Percentiles rank a stretch among this genome's conserved stretches.
These are phyloP conservation scores for Argopecten irradians DNA, from an alignment of 1,140 invertebrate species.

Conservation along the genomic window DNA sequence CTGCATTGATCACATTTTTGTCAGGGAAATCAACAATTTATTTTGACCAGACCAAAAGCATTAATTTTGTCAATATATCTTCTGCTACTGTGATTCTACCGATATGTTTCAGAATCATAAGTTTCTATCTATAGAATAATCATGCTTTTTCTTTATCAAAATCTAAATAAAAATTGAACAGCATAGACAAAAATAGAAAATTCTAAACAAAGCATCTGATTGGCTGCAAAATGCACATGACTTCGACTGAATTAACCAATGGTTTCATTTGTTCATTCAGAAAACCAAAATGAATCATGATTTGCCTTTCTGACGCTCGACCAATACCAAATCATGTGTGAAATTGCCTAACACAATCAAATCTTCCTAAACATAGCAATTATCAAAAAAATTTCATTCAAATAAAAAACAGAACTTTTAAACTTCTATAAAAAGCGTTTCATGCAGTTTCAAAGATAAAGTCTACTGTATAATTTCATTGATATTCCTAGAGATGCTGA, in stretches of 20 bases:
- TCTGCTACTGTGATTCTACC: no score
- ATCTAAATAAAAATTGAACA: not conserved
- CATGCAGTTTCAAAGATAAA: not conserved
- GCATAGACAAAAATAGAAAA: not conserved
- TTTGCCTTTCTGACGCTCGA: not conserved
- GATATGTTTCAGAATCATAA: no score
- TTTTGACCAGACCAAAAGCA: no score
- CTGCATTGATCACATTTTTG: no score
- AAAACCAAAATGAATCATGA: not conserved
- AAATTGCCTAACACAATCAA: not conserved
- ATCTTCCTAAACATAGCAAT: not conserved
- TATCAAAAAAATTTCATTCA: not conserved
- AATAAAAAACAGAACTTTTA: not conserved
- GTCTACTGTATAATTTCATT: not conserved
- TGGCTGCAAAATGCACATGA: slow-evolving; percentile 7
- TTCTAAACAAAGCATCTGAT: not conserved
- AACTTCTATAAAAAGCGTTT: not conserved
- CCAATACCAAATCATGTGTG: not conserved
- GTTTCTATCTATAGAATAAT: not conserved
- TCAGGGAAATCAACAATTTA: no score
- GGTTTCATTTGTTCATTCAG: not conserved
- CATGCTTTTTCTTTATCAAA: not conserved
- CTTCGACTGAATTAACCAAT: not conserved
- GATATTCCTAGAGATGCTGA: not conserved
- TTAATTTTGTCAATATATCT: no score